Evolutionary conservation across 2,888 invertebrate genomes (phyloP).

Genomic region (Hedya salicella): DNA sequence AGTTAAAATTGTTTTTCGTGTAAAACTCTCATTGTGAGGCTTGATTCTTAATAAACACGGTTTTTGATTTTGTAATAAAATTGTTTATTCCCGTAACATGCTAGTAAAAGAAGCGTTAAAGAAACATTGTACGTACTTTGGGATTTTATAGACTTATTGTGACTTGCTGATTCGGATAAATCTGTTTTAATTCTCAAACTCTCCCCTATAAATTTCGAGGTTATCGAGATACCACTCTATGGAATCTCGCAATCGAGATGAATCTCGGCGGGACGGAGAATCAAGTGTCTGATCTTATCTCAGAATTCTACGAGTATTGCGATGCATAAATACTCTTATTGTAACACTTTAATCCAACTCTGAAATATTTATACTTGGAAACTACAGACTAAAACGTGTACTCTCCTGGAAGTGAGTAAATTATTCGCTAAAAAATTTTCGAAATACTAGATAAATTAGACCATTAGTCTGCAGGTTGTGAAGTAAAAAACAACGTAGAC

Average conservation of each 20-base stretch:
- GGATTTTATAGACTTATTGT: not conserved
- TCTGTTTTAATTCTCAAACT: not conserved
- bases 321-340: not conserved
- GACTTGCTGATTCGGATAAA: not conserved
- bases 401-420: conserved; percentile 12
- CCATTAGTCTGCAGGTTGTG: conserved; percentile 34
- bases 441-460: conserved; percentile 33
- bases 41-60: conserved; percentile 1
- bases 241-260: not conserved
- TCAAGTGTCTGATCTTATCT: not conserved
- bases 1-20: conserved; percentile 63
- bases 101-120: not conserved
- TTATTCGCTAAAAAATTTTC: conserved; percentile 20
- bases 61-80: not conserved
- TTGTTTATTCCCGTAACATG: conserved; percentile 1
- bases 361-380: not conserved
- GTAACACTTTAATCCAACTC: not conserved
- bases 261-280: not conserved
- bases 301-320: not conserved
- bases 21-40: conserved; percentile 31
- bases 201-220: not conserved
- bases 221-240: not conserved
- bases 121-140: not conserved
- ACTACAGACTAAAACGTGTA: not conserved
- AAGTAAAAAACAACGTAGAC: conserved; percentile 44